Evolutionary conservation across 2,888 invertebrate species (phyloP).

Genomic region (Nephrotoma appendiculata): DNA sequence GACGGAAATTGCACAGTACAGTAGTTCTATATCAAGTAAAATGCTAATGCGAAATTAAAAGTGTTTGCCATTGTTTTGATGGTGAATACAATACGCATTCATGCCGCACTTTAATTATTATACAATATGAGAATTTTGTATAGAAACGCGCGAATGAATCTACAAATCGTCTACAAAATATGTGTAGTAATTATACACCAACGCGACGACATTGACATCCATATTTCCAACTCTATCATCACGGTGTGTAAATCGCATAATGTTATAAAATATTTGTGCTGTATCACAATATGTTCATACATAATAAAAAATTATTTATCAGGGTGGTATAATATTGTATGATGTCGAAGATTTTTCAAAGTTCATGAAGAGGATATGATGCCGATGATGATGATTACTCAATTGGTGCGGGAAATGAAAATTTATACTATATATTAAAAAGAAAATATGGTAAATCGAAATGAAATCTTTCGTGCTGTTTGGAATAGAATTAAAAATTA

Average conservation of each 20-base stretch:
- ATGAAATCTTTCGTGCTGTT: background rate
- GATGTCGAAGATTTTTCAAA: background rate
- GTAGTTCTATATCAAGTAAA: background rate
- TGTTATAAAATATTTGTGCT: background rate
- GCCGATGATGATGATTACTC: background rate
- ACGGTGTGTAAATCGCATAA: background rate
- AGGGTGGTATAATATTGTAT: background rate
- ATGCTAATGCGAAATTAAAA: background rate
- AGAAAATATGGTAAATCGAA: background rate
- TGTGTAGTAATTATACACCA: background rate
- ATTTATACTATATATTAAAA: background rate
- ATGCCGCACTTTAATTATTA: background rate
- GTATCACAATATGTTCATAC: background rate
- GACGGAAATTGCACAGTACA: background rate
- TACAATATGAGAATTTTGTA: background rate
- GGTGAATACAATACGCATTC: background rate
- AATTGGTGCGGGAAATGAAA: background rate
- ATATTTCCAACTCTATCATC: background rate
- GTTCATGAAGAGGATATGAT: background rate
- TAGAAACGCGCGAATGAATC: background rate
- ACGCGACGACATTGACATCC: background rate
- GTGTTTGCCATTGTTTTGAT: background rate
- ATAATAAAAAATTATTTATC: background rate
- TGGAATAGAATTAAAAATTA: background rate
- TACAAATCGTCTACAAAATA: background rate